Conservation (phyloP, 2,888 invertebrate genomes). For the Scaptomyza tumidula region DNA sequence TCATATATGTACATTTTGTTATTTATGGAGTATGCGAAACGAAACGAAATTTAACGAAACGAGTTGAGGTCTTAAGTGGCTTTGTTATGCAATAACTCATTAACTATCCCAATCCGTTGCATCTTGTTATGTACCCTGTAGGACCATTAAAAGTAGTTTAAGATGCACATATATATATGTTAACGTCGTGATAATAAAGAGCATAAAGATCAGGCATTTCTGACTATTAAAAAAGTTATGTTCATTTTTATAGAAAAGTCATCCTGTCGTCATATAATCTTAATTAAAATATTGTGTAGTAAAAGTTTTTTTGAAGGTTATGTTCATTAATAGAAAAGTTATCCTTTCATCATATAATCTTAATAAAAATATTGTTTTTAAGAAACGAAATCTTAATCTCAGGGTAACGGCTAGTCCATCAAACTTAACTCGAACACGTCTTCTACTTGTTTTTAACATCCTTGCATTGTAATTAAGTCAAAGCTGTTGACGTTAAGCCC, state of each 20-base stretch:
- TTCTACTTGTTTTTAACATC: slow-evolving; percentile 10
- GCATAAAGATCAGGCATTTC: no score
- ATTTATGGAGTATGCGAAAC: not conserved
- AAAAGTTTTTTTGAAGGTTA: no score
- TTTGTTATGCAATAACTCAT: slow-evolving; percentile 28
- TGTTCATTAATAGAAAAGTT: no score
- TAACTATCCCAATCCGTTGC: slow-evolving; percentile 12
- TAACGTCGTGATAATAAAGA: no score
- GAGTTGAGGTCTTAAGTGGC: not conserved
- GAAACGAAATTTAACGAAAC: not conserved
- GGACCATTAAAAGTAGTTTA: not conserved
- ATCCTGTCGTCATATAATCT: no score
- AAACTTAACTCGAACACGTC: not conserved
- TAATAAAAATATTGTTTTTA: no score
- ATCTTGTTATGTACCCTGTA: slow-evolving; percentile 7
- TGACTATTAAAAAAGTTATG: no score
- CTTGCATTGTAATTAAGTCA: slow-evolving; percentile 51
- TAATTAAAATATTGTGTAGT: no score
- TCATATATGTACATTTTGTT: not conserved
- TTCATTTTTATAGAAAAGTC: no score
- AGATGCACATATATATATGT: no score
- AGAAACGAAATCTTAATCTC: no score
- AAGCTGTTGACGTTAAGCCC: slow-evolving; percentile 23
- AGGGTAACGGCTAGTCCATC: not conserved
- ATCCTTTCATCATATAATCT: no score